Evolutionary conservation across 2,888 invertebrate species (phyloP).

Genomic region (Ectemnius lituratus): DNA sequence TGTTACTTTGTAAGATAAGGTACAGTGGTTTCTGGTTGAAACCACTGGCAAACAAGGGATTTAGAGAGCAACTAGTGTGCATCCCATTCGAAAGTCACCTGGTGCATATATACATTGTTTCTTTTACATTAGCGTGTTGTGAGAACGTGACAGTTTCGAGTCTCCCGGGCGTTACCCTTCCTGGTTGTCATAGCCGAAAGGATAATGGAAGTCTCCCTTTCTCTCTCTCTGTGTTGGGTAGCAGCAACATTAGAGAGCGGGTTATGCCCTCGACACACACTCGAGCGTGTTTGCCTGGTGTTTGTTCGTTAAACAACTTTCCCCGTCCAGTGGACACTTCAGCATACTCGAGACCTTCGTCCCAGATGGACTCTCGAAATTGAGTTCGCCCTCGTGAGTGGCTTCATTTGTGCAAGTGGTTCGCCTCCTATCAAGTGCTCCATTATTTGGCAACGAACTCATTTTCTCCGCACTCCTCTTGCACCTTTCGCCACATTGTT

Average conservation of each 20-base stretch:
- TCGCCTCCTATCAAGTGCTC: neutral
- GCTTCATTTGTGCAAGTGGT: neutral
- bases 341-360: slow-evolving; percentile 22
- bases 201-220: neutral
- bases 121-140: slow-evolving; percentile 7
- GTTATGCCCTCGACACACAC: slow-evolving; percentile 52
- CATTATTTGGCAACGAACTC: neutral
- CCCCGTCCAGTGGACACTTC: slow-evolving; percentile 43
- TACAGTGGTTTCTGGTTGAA: too few species aligned
- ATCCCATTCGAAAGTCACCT: neutral
- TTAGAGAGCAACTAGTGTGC: neutral
- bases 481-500: neutral
- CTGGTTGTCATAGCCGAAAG: slow-evolving; percentile 47
- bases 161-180: neutral
- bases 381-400: neutral
- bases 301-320: slow-evolving; percentile 62
- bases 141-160: neutral
- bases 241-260: slow-evolving; percentile 30
- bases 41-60: too few species aligned
- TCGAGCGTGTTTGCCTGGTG: slow-evolving; percentile 55
- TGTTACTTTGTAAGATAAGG: too few species aligned
- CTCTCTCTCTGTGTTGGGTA: slow-evolving; percentile 1
- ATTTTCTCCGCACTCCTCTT: neutral
- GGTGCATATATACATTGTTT: neutral
- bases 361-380: slow-evolving; percentile 17